Percentiles rank a stretch among this genome's conserved stretches.
These are phyloP conservation scores for Gryllus longicercus DNA, from an alignment of 2,888 invertebrate species.

Conservation along the genomic window DNA sequence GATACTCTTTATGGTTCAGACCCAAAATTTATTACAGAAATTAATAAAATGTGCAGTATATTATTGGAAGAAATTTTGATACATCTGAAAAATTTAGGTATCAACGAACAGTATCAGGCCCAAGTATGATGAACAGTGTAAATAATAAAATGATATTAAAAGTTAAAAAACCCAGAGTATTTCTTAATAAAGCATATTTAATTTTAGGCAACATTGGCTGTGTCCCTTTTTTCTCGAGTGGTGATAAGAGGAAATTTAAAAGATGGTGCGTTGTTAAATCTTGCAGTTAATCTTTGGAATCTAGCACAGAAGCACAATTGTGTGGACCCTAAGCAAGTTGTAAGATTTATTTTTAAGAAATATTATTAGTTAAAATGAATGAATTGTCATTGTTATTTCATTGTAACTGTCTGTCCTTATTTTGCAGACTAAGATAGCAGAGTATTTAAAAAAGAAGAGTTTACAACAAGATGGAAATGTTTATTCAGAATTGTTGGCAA, in stretches of 20 bases:
- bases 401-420: conserved; percentile 28
- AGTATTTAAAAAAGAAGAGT: conserved; percentile 38
- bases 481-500: conserved; percentile 33
- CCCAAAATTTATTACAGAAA: conserved; percentile 75
- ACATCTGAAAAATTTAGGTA: conserved; percentile 65
- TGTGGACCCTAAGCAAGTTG: conserved; percentile 54
- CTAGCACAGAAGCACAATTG: conserved; percentile 65
- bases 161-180: conserved; percentile 24
- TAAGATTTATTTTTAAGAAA: conserved; percentile 41
- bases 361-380: background rate
- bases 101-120: conserved; percentile 59
- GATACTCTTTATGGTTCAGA: conserved; percentile 89
- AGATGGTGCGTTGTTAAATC: conserved; percentile 57
- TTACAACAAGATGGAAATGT: conserved; percentile 31
- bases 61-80: conserved; percentile 73
- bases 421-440: conserved; percentile 43
- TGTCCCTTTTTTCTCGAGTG: conserved; percentile 70
- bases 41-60: conserved; percentile 72
- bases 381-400: background rate
- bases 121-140: conserved; percentile 49
- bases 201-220: conserved; percentile 59
- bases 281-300: conserved; percentile 80
- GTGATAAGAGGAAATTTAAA: conserved; percentile 62
- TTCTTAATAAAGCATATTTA: conserved; percentile 31
- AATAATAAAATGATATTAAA: conserved; percentile 17